A percentile compares a stretch with the other conserved stretches of the same genome.
phyloP scores from a whole-genome alignment of 2,888 invertebrate species.

The Petrophora chlorosata region DNA sequence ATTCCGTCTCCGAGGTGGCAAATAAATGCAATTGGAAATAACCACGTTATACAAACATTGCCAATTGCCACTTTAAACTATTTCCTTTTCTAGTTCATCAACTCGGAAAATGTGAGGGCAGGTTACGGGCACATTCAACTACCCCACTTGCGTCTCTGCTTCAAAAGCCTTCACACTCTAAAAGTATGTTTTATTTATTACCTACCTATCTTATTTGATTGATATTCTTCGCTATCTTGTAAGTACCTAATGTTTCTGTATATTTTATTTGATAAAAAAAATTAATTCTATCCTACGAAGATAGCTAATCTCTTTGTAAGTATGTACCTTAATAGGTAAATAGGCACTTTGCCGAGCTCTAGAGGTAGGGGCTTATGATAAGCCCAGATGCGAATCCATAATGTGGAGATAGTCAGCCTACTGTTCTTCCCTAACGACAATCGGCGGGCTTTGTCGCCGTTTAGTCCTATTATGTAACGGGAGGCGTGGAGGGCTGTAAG shows the following conservation, averaged over 20 bases:
- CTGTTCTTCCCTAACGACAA: constrained; percentile 19
- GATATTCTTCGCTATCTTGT: no score
- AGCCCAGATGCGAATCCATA: constrained; percentile 12
- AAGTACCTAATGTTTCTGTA: no score
- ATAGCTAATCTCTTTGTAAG: no score
- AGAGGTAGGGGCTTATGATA: neutral
- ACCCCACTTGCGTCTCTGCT: no score
- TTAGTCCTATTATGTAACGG: constrained; percentile 70
- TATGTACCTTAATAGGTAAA: no score
- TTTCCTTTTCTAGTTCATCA: neutral
- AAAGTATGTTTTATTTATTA: no score
- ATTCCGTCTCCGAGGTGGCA: neutral
- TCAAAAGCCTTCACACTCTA: no score
- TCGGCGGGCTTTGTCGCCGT: constrained; percentile 54
- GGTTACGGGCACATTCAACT: neutral
- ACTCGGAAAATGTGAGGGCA: neutral
- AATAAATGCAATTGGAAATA: neutral
- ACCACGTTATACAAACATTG: neutral
- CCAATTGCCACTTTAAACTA: neutral
- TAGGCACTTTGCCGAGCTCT: neutral
- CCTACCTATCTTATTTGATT: no score
- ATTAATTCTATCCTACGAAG: no score
- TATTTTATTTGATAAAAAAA: no score
- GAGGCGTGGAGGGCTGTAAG: constrained; percentile 61
- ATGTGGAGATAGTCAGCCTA: constrained; percentile 12